These are phyloP conservation scores for Nyctalus aviator DNA, from an alignment of 2,797 vertebrate species.

Conservation along the genomic window DNA sequence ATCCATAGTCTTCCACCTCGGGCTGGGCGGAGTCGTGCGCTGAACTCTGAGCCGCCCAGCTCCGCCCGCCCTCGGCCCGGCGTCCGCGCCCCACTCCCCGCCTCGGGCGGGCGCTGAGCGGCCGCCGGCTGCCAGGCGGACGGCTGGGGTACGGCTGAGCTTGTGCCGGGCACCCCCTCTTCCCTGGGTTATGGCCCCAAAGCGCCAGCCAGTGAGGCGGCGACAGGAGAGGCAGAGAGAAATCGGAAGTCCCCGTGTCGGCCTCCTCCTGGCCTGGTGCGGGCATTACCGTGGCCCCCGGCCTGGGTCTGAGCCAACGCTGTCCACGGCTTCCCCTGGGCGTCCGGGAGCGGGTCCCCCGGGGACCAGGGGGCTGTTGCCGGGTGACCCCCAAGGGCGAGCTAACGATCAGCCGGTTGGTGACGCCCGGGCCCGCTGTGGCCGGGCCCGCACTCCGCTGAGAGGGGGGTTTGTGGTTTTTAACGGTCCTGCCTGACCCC, in stretches of 20 bases:
- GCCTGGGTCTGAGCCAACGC: fast-evolving
- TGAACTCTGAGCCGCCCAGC: background rate
- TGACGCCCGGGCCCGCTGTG: background rate
- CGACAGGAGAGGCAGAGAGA: too few relatives aligned
- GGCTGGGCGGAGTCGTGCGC: background rate
- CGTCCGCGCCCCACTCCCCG: fast-evolving
- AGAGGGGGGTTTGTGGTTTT: background rate
- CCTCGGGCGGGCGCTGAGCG: background rate
- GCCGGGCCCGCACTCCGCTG: background rate
- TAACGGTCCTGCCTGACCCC: background rate
- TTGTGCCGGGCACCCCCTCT: too few relatives aligned
- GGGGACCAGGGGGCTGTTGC: background rate
- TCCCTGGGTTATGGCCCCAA: background rate
- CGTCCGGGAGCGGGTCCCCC: too few relatives aligned
- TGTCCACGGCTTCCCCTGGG: fast-evolving
- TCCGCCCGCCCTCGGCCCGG: background rate
- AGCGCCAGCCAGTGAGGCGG: background rate
- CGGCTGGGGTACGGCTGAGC: fast-evolving
- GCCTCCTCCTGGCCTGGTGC: background rate
- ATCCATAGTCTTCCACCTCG: background rate
- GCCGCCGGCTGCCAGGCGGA: fast-evolving
- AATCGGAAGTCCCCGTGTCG: too few relatives aligned
- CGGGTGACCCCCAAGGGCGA: background rate
- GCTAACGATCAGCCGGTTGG: background rate
- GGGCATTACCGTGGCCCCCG: fast-evolving